Evolutionary conservation across 2,113 vertebrate genomes (phyloP), one percentile per base, ranked within the genome.

Genomic region (Orcinus orca): DNA sequence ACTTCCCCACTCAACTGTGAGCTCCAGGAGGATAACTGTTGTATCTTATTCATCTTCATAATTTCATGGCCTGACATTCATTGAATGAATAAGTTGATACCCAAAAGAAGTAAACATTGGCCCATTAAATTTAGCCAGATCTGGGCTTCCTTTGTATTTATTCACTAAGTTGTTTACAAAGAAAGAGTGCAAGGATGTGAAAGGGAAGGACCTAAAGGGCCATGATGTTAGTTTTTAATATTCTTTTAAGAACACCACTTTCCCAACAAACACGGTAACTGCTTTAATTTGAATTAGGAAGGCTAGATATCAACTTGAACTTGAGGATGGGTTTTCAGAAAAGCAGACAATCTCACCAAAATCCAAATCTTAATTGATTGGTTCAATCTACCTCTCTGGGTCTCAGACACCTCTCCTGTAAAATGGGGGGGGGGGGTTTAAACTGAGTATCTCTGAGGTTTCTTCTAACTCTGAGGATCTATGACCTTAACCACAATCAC

Each of bases 281-380:
- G 36, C n/a, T 80, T 86, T 90, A 68, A 87, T 81, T 26, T 90
- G 82, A 85, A 87, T 90, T 81, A 93, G 7, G n/a, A 71, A 77
- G 62, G n/a, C 41, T 89, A 6, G 20, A 55, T 89, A 90, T 63
- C 26, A 83, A 76, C 15, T 41, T 86, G 58, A 96, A 93, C 8
- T 82, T 62, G 38, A 93, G 74, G 62, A 87, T 77, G 21, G 20
- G 13, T 95, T 96, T 93, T 96, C n/a, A 90, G 74, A 63, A 91
- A 91, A 91, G 38, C 36, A 71, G 76, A 90, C 31, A 76, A 44
- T 76, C 10, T 81, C 53, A 95, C 36, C 55, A 53, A 76, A 90
- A 44, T 70, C 33, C 50, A 87, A 47, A 82, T n/a, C 62, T 87
- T 68, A 53, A 53, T 23, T 67, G 73, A 47, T 18, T 93, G 68